Evolutionary conservation across 2,888 invertebrate species (phyloP).

Genomic region (Corbicula japonica): DNA sequence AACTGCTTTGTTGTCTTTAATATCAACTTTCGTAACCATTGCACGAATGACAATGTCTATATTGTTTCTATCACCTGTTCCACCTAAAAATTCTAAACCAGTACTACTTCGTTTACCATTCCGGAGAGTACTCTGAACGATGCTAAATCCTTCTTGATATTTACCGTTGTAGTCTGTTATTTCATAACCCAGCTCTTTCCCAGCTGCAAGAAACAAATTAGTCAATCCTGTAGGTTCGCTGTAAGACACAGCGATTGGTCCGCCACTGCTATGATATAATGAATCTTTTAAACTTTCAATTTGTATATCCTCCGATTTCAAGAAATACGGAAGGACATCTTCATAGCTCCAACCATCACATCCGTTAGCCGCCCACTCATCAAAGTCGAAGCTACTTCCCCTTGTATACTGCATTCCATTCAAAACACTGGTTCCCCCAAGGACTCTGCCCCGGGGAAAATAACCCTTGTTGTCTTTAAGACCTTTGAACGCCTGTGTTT

Average conservation of each 20-base stretch:
- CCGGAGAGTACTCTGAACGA: constrained; percentile 3
- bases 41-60: background rate
- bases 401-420: constrained; percentile 90
- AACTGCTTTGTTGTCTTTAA: constrained; percentile 9
- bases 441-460: constrained; percentile 2
- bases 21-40: constrained; percentile 55
- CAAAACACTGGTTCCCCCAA: constrained; percentile 7
- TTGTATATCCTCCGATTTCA: constrained; percentile 87
- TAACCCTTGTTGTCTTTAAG: background rate
- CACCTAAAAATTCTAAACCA: constrained; percentile 80
- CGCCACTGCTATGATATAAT: constrained; percentile 79
- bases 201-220: constrained; percentile 88
- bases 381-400: constrained; percentile 94
- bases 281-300: constrained; percentile 63
- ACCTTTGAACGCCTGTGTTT: background rate
- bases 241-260: constrained; percentile 76
- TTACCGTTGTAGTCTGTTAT: constrained; percentile 85
- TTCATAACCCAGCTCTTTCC: constrained; percentile 89
- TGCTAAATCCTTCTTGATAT: constrained; percentile 16
- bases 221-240: constrained; percentile 70
- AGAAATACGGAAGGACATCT: constrained; percentile 90
- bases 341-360: constrained; percentile 96
- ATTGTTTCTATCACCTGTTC: background rate
- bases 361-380: constrained; percentile 94
- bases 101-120: constrained; percentile 81